These are phyloP conservation scores for Geodia barretti DNA, from an alignment of 37 sponge, comb jelly and placozoan genomes.

Conservation along the genomic window DNA sequence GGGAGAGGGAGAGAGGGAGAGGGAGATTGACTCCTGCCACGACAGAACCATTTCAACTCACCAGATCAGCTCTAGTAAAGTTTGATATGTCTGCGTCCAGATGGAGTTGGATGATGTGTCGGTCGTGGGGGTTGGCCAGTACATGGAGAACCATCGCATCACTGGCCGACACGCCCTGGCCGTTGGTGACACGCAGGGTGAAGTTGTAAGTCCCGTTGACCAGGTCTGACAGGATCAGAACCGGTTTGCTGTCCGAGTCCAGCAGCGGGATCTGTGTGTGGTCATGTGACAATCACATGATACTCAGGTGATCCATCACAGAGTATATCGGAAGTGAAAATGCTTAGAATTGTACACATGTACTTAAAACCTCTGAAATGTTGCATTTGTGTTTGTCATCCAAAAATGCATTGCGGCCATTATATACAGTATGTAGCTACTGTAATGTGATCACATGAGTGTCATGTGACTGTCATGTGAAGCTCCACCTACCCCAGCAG, in stretches of 20 bases:
- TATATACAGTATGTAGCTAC: background rate
- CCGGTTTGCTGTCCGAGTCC: slow-evolving; percentile 55
- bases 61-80: slow-evolving; percentile 33
- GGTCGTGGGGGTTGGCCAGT: slow-evolving; percentile 31
- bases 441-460: background rate
- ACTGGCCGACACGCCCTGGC: background rate
- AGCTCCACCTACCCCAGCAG: slow-evolving; percentile 62
- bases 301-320: no score
- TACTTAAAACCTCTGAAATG: no score
- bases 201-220: slow-evolving; percentile 84
- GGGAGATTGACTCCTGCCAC: background rate
- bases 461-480: background rate
- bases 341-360: no score
- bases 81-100: slow-evolving; percentile 3
- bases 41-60: slow-evolving; percentile 29
- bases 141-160: slow-evolving; percentile 30
- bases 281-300: background rate
- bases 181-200: slow-evolving; percentile 55
- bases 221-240: slow-evolving; percentile 72
- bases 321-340: background rate
- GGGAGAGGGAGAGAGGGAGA: background rate
- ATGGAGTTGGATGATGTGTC: slow-evolving; percentile 5
- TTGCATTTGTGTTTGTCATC: no score
- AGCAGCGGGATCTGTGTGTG: slow-evolving; percentile 38
- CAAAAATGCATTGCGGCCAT: background rate